Percentiles rank a stretch among this genome's conserved stretches.
Conservation (phyloP, 2,113 vertebrate species). For the Bufo gargarizans region DNA sequence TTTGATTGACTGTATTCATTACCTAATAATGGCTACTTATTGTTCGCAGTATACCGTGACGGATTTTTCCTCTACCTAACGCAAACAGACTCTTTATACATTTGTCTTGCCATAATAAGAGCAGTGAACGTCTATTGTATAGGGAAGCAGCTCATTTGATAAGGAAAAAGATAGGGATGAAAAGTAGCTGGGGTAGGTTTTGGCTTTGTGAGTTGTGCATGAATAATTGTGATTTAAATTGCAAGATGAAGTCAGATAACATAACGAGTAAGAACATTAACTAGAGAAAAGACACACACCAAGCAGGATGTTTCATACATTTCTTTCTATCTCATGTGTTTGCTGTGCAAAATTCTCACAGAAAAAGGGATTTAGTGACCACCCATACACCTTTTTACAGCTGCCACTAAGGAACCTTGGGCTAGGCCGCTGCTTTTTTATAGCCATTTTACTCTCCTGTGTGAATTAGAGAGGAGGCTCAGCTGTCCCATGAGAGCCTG, state of each 20-base stretch:
- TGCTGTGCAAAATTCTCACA: not conserved
- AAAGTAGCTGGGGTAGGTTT: conserved; percentile 38
- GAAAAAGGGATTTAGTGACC: no score
- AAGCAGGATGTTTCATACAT: not conserved
- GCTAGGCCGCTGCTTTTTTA: no score
- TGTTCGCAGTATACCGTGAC: conserved; percentile 45
- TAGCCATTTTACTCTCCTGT: no score
- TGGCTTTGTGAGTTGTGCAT: conserved; percentile 24
- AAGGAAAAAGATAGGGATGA: conserved; percentile 53
- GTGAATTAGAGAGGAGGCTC: no score
- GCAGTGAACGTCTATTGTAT: conserved; percentile 41
- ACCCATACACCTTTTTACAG: no score
- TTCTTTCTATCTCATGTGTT: not conserved
- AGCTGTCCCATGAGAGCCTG: no score
- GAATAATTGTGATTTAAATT: conserved; percentile 43
- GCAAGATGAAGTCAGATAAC: conserved; percentile 14
- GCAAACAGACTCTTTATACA: conserved; percentile 41
- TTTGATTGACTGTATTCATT: conserved; percentile 54
- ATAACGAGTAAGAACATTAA: conserved; percentile 23
- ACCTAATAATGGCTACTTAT: conserved; percentile 46
- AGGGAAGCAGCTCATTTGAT: conserved; percentile 50
- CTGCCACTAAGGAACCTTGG: no score
- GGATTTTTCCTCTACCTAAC: conserved; percentile 38
- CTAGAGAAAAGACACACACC: not conserved
- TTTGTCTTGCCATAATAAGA: conserved; percentile 45